These are phyloP conservation scores for Heliconius aoede DNA, from an alignment of 2,888 invertebrate genomes.

Conservation along the genomic window DNA sequence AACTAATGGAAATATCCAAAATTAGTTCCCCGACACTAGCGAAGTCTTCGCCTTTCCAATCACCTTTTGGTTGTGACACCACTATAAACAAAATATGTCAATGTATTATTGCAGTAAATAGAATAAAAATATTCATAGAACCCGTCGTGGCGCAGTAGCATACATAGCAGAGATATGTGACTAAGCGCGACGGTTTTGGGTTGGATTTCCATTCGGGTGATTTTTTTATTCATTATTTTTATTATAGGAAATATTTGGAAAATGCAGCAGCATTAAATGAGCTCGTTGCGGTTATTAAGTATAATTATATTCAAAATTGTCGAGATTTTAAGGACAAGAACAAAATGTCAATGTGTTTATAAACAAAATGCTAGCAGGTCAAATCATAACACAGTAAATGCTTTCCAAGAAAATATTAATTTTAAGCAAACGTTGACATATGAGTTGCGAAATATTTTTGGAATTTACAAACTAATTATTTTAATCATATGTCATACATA, in stretches of 20 bases:
- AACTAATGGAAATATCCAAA: constrained; percentile 91
- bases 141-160: no score
- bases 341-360: constrained; percentile 43
- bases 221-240: no score
- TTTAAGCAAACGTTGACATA: neutral
- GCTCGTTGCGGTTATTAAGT: constrained; percentile 4
- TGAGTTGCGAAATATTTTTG: neutral
- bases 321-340: constrained; percentile 34
- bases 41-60: constrained; percentile 93
- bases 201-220: no score
- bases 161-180: no score
- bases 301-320: constrained; percentile 26
- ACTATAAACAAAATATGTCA: constrained; percentile 74
- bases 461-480: neutral
- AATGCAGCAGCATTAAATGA: no score
- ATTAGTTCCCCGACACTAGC: constrained; percentile 94
- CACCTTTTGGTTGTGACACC: constrained; percentile 90
- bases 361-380: constrained; percentile 48
- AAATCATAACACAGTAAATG: constrained; percentile 35
- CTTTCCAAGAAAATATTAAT: constrained; percentile 9
- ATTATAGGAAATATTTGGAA: no score
- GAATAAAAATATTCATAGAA: neutral
- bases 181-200: no score
- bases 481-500: neutral
- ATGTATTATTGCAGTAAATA: neutral